phyloP scores from a whole-genome alignment of 2,113 vertebrate genomes.

The Cynocephalus volans region DNA sequence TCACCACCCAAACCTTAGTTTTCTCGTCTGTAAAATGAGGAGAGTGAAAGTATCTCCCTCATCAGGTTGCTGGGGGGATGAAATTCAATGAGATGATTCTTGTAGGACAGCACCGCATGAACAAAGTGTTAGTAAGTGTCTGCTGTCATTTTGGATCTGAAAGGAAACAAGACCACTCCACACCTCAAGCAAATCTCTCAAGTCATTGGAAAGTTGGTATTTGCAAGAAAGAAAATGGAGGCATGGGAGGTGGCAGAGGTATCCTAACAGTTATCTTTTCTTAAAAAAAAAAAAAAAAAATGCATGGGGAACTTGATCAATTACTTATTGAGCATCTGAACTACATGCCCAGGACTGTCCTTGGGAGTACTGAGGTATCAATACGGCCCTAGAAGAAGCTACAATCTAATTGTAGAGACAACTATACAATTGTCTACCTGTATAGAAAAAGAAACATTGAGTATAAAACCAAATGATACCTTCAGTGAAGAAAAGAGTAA shows the following conservation, averaged over 20 bases:
- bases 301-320: neutral
- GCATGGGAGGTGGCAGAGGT: neutral
- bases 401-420: neutral
- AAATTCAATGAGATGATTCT: neutral
- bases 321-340: conserved; percentile 39
- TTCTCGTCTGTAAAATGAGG: conserved; percentile 38
- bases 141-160: neutral
- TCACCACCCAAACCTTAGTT: neutral
- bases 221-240: conserved; percentile 6
- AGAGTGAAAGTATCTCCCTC: neutral
- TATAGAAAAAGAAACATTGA: neutral
- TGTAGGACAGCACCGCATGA: neutral
- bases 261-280: neutral
- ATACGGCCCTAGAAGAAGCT: neutral
- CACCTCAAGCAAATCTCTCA: neutral
- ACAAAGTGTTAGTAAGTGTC: neutral
- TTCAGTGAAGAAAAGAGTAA: neutral
- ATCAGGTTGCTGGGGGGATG: neutral
- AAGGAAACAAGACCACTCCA: neutral
- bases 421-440: neutral
- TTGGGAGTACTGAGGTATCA: neutral
- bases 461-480: neutral
- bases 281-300: neutral
- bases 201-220: neutral
- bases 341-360: neutral